Base-by-base conservation (phyloP, 1,140 invertebrate species). In the Lutraria rhynchaena region DNA sequence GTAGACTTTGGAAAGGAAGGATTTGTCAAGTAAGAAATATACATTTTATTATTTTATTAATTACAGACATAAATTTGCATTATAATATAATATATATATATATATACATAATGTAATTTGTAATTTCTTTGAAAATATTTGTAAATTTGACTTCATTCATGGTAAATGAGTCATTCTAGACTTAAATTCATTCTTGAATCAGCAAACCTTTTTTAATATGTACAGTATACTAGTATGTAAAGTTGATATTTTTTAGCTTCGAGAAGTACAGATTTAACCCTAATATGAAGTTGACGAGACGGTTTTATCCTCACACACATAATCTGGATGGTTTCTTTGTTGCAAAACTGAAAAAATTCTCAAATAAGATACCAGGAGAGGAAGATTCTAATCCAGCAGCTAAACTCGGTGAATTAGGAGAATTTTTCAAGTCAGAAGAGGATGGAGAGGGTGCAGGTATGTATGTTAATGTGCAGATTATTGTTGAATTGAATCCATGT, bases 241-340 rank as follows among this genome's bases (percentile, higher is more conserved):
- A n/a, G n/a, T n/a, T n/a, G n/a, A n/a, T n/a, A 85, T 93, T 95
- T 89, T 88, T 58, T 81, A 96, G 98, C 77, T 94, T 93, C 87
- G 91, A 93, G 81, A 89, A 93, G 71, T 89, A 93, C 82, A 87
- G 92, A 85, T 99, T 98, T 93, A 97, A 99, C 94, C 97, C 97
- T 1, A 96, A 96, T 4, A 91, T 99, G 90, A 98, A 98, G 91
- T 92, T 98, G 27, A 96, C 97, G 0, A 95, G 95, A 92, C 93
- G 98, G 81, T 99, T 98, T 93, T 99, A 99, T 93, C 99, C 99
- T 3, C 99, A 99, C 91, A 96, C 96, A 19, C 98, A 99, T 90
- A 99, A 99, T 92, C 97, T 99, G 96, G 99, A 99, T 94, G 99
- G 99, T 37, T 99, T 99, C 91, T 99, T 98, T 94, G 98, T 99